Percentiles rank a stretch among this genome's conserved stretches.
Conservation (phyloP, 2,888 invertebrate genomes). For the Caenorhabditis afra region DNA sequence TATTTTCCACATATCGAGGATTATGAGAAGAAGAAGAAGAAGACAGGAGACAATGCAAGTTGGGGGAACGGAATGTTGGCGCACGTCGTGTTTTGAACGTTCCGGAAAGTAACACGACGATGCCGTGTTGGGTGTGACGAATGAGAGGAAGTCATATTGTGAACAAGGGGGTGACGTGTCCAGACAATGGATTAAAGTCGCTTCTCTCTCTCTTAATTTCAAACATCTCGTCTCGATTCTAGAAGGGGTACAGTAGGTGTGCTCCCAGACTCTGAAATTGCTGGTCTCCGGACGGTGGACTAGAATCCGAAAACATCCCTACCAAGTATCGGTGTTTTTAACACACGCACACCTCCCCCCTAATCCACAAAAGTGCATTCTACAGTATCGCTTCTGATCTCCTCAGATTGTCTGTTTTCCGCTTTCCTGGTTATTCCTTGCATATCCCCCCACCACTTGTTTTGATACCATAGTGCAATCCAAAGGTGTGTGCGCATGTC, state of each 20-base stretch:
- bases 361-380: conserved; percentile 37
- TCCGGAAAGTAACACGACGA: conserved; percentile 27
- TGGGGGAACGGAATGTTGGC: conserved; percentile 14
- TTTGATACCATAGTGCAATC: conserved; percentile 40
- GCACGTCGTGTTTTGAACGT: conserved; percentile 21
- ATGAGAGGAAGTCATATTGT: conserved; percentile 5
- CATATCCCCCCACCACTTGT: conserved; percentile 47
- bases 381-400: conserved; percentile 45
- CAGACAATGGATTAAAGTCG: conserved; percentile 47
- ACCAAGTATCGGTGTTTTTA: conserved; percentile 24
- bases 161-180: conserved; percentile 26
- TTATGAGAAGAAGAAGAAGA: conserved; percentile 33
- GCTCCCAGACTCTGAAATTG: no score
- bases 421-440: conserved; percentile 8
- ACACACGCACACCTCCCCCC: conserved; percentile 12
- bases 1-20: conserved; percentile 36
- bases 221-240: neutral
- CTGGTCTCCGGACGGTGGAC: no score
- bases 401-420: conserved; percentile 23
- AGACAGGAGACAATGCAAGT: conserved; percentile 31
- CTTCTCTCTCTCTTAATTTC: conserved; percentile 18
- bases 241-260: neutral
- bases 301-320: conserved; percentile 4
- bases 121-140: conserved; percentile 24
- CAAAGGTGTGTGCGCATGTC: conserved; percentile 10